Evolutionary conservation across 2,888 invertebrate genomes (phyloP), one percentile per base, ranked within the genome.

Genomic region (Cheilosia variabilis): DNA sequence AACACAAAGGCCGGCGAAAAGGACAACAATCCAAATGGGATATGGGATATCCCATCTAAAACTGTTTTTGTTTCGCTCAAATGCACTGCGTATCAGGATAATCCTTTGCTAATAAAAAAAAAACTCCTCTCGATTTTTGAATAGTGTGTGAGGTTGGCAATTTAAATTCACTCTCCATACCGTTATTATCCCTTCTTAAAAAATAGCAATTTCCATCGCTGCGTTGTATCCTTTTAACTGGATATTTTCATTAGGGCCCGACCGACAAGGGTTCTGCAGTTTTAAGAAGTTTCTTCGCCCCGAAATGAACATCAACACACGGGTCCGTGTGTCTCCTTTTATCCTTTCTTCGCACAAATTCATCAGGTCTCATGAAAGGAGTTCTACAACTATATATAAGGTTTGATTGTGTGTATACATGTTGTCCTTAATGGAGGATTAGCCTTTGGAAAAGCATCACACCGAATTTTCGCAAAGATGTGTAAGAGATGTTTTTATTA

Each of bases 361-460:
- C 55, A 27, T 65, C 41, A 45, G 63, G 45, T 65, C 65, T 22
- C 43, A 65, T 45, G 37, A 60, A 65, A 53, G 55, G 63, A 60
- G 65, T 71, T 50, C 63, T 50, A 43, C 65, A 65, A 72, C 55
- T 19, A 55, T 53, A 17, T 22, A 4, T 55, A 53, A 41, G 34
- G 31, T 47, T 24, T 78, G 22, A 65, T 34, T 78, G 68, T 72
- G 68, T 83, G 55, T 63, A 68, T 31, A 9, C 31, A 31, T 84
- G 75, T 75, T 77, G 76, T 86, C 57, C 81, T 86, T 86, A 86
- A 86, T 86, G 86, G 86, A 77, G 68, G 86, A 86, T 86, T 86
- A 86, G 80, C 86, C 81, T 37, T 72, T 76, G 63, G 71, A 69
- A 81, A 71, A 86, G 81, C 76, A 86, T 86, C 81, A 81, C 81